Base-by-base conservation (phyloP, 2,888 invertebrate species). In the Philonicus albiceps region DNA sequence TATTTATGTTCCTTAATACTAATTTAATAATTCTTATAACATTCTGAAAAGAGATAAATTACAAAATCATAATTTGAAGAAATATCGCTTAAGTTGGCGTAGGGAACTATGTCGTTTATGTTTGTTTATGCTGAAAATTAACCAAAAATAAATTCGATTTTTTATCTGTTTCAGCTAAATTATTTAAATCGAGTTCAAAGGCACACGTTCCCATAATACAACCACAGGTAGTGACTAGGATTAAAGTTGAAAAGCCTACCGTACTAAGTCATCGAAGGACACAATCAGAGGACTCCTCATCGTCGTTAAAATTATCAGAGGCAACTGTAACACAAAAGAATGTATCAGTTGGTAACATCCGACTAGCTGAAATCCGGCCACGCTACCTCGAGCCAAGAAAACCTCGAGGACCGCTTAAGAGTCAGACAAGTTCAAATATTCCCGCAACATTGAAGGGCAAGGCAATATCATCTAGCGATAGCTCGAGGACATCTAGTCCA, bases 311-410 rank as follows among this genome's bases (percentile, higher is more conserved):
- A 22, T 31, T 64, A 19, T 37, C 64, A 13, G 78, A 72, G 22
- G 43, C 72, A 22, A 53, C 75, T 30, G 64, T 22, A 64, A 22
- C 34, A 53, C 86, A 86, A 22, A 86, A 86, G 49, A 86, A 80
- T 19, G n/a, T 43, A 3, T 80, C 72, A 7, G 85, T 75, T 8
- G 27, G 43, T 31, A 78, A 78, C 55, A 31, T 19, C 55, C 90
- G 90, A 1, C 84, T 90, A 11, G 88, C 90, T 0, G 91, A 91
- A 27, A 90, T 92, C 89, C 94, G 95, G 88, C 94, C 96, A 0
- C 93, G 95, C 30, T 95, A 95, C 89, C 90, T 95, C 89, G 95
- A 95, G 89, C 94, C 95, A 2, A 93, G 93, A 31, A 92, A 92
- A 86, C 89, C 90, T 16, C 89, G 90, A 22, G 64, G 55, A 7